These are phyloP conservation scores for Vombatus ursinus DNA, from an alignment of 2,113 vertebrate genomes.

Conservation along the genomic window DNA sequence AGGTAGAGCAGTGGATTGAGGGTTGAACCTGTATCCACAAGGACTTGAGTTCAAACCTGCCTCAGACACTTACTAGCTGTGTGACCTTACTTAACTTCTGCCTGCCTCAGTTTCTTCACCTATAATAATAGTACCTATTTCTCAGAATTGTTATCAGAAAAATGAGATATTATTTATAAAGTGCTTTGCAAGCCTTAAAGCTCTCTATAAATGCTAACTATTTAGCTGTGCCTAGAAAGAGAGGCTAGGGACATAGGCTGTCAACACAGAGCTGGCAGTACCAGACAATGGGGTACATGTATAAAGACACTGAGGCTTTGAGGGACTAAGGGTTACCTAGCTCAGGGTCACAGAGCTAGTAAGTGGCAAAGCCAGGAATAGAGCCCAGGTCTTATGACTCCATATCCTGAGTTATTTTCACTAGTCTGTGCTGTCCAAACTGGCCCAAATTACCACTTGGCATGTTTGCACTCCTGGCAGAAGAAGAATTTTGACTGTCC, in stretches of 20 bases:
- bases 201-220: background rate
- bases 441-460: background rate
- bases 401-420: background rate
- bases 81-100: background rate
- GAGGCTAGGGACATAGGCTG: background rate
- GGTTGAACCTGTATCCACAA: background rate
- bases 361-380: background rate
- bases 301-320: background rate
- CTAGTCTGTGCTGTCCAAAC: background rate
- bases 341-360: background rate
- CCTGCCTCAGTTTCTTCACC: too few species aligned
- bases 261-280: background rate
- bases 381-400: background rate
- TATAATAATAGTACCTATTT: background rate
- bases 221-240: background rate
- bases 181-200: background rate
- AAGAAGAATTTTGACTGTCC: background rate
- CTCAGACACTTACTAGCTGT: background rate
- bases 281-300: background rate
- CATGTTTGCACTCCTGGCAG: background rate
- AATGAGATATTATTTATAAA: background rate
- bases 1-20: background rate
- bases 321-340: background rate
- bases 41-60: background rate
- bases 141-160: background rate